Base-by-base conservation (phyloP, 64 coral and sea anemone genomes). In the Montipora cactus region DNA sequence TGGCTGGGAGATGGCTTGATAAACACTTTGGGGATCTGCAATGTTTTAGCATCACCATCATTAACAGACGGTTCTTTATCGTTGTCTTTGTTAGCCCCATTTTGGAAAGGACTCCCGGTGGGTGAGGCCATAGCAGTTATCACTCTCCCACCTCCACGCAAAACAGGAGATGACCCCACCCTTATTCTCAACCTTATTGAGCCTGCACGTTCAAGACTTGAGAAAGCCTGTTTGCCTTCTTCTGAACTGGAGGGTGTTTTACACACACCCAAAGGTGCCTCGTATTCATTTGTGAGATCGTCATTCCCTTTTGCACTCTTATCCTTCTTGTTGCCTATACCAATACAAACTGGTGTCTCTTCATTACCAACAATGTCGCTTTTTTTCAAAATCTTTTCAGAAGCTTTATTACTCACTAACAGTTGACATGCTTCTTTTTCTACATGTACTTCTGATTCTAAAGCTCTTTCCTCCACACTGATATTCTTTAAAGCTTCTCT, bases 161-260 rank as follows among this genome's bases (percentile, higher is more conserved):
- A 48, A 47, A 67, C 64, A 23, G 82, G 82, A 0, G 82, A 86
- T 6, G 82, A 86, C 10, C 68, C 62, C 45, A 86, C 62, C 82
- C 82, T 86, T 86, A 86, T 86, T 71, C 82, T 70, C 28, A 86
- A 13, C 64, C 46, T 86, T 49, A 86, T 86, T 9, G 82, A 86
- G 9, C 82, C 64, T 50, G 64, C 22, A 8, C 82, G 82, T 8
- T 86, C 82, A 11, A 86, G 62, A 8, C 62, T 64, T 50, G 44
- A 47, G 62, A 9, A 15, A 18, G 9, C 44, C 18, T 6, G 44
- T 44, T 82, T 82, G 55, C 81, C 20, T 5, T 14, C 81, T 47
- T 84, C 59, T 67, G 14, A 47, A 68, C 44, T 44, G n/a, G 9
- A 21, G 18, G 11, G 7, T 19, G 25, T 83, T 6, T 64, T 18